Base-by-base conservation (phyloP, 2,888 invertebrate species). In the Xylophagus ater region DNA sequence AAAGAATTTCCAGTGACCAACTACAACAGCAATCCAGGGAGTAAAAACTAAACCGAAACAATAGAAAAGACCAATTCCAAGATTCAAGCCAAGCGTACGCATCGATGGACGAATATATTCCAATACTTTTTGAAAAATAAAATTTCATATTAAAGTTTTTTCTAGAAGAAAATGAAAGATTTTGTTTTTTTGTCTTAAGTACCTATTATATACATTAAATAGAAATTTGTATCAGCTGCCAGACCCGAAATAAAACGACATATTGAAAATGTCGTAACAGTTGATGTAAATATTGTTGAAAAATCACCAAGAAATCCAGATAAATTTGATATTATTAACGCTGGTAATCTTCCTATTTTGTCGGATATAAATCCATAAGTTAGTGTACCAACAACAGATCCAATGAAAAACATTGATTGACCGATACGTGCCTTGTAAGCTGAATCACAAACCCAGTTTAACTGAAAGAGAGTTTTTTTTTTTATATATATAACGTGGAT, bases 171-270 rank as follows among this genome's bases (percentile, higher is more conserved):
- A 13, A 4, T 4, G 3, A 4, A 29, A 23, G 6, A 23, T 23
- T 23, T 23, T 23, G 6, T n/a, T 28, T n/a, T 28, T 12, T n/a
- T 28, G 10, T 23, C n/a, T n/a, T 8, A 41, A 59, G 60, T 53
- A 72, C 74, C 72, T 47, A 74, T 68, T 43, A 74, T 74, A 48
- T 74, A 74, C 73, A 74, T 73, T 63, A 74, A 70, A 43, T 72
- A 69, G 51, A 72, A 74, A 53, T 73, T 74, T 12, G 69, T 67
- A 53, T 74, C 74, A 31, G 72, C 73, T 4, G 73, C 74, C 49
- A 71, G 57, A 15, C 76, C 76, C 9, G 74, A 72, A 29, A 75
- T 52, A 51, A 76, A 73, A 43, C 76, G 60, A 42, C 71, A 69
- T 7, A 67, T 47, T 3, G 69, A 67, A 54, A 73, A 76, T 23